Evolutionary conservation across 2,888 invertebrate genomes (phyloP), one percentile per base, ranked within the genome.

Genomic region (Drosophila mulleri): DNA sequence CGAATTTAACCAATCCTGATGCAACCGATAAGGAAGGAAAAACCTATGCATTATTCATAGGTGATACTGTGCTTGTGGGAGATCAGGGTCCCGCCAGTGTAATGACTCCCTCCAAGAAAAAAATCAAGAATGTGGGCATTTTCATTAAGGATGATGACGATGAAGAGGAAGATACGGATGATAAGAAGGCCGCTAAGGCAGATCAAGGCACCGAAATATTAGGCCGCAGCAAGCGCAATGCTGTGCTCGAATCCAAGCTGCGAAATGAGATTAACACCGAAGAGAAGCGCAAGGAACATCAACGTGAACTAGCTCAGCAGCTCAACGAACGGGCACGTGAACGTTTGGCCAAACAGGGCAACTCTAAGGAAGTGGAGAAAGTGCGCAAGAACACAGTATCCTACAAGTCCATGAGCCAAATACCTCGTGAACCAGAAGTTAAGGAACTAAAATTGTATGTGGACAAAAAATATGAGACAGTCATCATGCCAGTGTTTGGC

Each of bases 401-500:
- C 0, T 99, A 99, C 92, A 99, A 98, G 92, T 97, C 95, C 84
- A 94, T 96, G 62, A 97, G 96, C 86, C 97, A 98, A 92, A 96
- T 99, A 95, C 99, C 99, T 0, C 95, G 97, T 58, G 99, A 98
- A 89, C 94, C 96, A 2, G 99, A 99, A 93, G 96, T 99, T 0
- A 96, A 96, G 83, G 98, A 98, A 80, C 94, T 99, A 4, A 98
- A 98, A 93, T 94, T 99, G 74, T 99, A 96, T 94, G 99, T 99
- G 81, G 98, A 98, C 96, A 92, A 95, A 95, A 98, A 98, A 93
- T 98, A 98, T 92, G 99, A 99, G 93, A 98, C 99, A 1, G 97
- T 99, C n/a, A 98, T 99, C 78, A 93, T 99, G 90, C 99, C 99
- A 3, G 96, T 99, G 83, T 99, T 98, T 94, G 99, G 99, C 68